phyloP scores from a whole-genome alignment of 2,113 vertebrate genomes.

The Stegastes partitus region DNA sequence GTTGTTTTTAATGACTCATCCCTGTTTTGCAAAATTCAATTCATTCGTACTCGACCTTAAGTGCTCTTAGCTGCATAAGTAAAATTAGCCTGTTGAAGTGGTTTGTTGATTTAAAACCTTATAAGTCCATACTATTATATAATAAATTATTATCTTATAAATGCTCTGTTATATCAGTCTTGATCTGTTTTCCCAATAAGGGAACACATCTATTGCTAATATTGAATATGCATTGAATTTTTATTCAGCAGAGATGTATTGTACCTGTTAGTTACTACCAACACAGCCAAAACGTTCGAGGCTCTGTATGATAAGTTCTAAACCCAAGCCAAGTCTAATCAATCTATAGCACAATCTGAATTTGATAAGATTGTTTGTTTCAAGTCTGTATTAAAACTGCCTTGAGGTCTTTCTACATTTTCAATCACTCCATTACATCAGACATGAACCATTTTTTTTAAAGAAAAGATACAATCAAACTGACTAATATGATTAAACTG shows the following conservation, averaged over 20 bases:
- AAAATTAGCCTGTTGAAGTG: not conserved
- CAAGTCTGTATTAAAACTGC: constrained; percentile 21
- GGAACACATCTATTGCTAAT: not conserved
- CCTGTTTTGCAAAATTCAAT: not conserved
- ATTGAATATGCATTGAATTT: too few relatives aligned
- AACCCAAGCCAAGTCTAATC: constrained; percentile 2
- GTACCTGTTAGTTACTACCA: not conserved
- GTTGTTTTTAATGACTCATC: constrained; percentile 9
- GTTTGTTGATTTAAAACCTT: constrained; percentile 22
- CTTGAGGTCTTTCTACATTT: constrained; percentile 23
- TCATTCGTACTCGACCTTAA: not conserved
- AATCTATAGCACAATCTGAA: not conserved
- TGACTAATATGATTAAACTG: constrained; percentile 12
- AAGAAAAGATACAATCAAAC: constrained; percentile 4
- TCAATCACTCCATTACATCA: constrained; percentile 13
- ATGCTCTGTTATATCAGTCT: not conserved
- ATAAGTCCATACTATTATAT: not conserved
- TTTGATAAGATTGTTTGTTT: constrained; percentile 12
- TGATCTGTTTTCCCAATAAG: not conserved
- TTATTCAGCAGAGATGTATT: not conserved
- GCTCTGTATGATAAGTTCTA: not conserved
- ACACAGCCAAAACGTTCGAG: not conserved
- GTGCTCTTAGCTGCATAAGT: constrained; percentile 8
- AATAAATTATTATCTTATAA: too few relatives aligned
- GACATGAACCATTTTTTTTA: not conserved